phyloP scores from a whole-genome alignment of 2,113 vertebrate species.

The Erpornis zantholeuca region DNA sequence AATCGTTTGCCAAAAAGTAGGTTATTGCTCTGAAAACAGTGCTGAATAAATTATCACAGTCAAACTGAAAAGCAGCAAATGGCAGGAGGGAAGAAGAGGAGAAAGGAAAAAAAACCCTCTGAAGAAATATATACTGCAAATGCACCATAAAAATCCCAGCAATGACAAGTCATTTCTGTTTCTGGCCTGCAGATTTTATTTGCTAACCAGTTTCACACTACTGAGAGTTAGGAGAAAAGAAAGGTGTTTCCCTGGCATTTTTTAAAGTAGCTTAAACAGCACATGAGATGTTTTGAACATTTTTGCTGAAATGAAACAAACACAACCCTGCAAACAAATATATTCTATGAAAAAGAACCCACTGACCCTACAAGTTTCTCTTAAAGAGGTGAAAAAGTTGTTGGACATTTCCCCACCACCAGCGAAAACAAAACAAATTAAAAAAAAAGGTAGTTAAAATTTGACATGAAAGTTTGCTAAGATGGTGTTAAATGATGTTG shows the following conservation, averaged over 20 bases:
- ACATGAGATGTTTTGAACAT: neutral
- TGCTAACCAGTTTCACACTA: neutral
- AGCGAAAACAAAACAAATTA: neutral
- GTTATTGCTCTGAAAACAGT: constrained; percentile 35
- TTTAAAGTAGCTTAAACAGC: neutral
- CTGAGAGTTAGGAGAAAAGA: neutral
- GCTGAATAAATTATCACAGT: constrained; percentile 49
- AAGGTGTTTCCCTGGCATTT: constrained; percentile 23
- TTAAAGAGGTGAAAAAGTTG: neutral
- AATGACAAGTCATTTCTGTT: constrained; percentile 4
- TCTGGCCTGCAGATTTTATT: constrained; percentile 20
- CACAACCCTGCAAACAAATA: neutral
- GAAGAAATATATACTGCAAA: neutral
- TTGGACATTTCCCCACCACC: neutral
- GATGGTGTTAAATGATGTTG: neutral
- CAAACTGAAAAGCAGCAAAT: constrained; percentile 43
- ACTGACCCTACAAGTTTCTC: neutral
- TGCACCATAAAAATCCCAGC: neutral
- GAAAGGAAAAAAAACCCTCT: neutral
- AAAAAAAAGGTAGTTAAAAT: neutral
- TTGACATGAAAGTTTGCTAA: neutral
- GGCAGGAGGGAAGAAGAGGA: neutral
- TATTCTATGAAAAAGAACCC: neutral
- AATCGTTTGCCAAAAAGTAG: constrained; percentile 57
- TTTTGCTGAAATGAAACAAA: neutral